A percentile compares a stretch with the other conserved stretches of the same genome.
Evolutionary conservation across 2,113 vertebrate genomes (phyloP).

Genomic region (Pionites leucogaster): DNA sequence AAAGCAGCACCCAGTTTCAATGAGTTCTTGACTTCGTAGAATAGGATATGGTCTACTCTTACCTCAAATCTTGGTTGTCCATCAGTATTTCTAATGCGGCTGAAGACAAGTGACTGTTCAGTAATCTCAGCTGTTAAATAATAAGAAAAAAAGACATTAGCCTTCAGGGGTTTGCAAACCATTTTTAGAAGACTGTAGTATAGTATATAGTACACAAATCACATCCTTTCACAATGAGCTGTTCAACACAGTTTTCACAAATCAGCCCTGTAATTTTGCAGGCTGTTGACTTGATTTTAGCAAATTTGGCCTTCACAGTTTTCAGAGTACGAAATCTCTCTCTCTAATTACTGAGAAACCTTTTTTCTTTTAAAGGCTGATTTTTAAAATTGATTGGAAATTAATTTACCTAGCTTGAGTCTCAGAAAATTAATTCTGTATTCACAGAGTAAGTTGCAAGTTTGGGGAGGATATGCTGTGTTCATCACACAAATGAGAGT

Average conservation of each 20-base stretch:
- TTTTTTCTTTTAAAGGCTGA: neutral
- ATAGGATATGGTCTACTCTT: neutral
- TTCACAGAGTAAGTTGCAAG: neutral
- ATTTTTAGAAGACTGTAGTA: neutral
- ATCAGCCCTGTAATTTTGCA: neutral
- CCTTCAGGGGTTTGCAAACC: neutral
- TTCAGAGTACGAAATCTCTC: neutral
- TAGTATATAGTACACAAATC: neutral
- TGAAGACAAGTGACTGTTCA: neutral
- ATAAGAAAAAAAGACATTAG: neutral
- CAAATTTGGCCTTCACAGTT: neutral
- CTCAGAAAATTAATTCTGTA: constrained; percentile 18
- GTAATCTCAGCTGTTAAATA: neutral
- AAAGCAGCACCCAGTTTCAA: neutral
- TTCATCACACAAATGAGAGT: neutral
- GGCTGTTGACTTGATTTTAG: constrained; percentile 4
- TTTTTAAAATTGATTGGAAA: neutral
- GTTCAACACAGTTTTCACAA: neutral
- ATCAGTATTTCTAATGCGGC: neutral
- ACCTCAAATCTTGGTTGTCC: neutral
- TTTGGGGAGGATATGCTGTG: neutral
- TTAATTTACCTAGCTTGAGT: neutral
- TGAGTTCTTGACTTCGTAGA: neutral
- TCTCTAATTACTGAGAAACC: neutral
- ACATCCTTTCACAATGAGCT: neutral